Percentiles rank a stretch among this genome's conserved stretches.
phyloP scores from a whole-genome alignment of 2,888 invertebrate genomes.

The Dicyrtomina minuta region DNA sequence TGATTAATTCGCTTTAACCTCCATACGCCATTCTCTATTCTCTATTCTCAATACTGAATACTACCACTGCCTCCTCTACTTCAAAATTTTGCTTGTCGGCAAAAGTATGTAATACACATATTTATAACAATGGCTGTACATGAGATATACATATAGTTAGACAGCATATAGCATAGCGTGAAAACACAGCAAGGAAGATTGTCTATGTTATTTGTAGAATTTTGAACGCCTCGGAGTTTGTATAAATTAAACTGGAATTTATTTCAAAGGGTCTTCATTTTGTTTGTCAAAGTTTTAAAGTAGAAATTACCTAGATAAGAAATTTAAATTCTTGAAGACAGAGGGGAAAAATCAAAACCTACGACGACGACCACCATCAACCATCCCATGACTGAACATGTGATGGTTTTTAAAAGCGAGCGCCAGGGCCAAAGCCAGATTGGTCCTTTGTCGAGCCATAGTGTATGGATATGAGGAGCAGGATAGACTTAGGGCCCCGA shows the following conservation, averaged over 20 bases:
- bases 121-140: no score
- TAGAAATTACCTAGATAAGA: not conserved
- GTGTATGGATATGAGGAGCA: no score
- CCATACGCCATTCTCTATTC: not conserved
- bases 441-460: no score
- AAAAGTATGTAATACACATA: no score
- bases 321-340: constrained; percentile 8
- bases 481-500: no score
- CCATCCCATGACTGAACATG: no score
- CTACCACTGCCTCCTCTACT: not conserved
- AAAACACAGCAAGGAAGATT: constrained; percentile 4
- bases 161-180: no score
- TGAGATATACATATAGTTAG: not conserved
- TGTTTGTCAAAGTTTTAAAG: not conserved
- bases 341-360: constrained; percentile 14
- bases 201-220: no score
- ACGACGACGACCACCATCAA: not conserved
- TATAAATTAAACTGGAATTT: no score
- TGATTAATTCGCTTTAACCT: constrained; percentile 3
- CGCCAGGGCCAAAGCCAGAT: not conserved
- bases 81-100: no score
- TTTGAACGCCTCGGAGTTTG: no score
- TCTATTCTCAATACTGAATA: not conserved
- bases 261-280: not conserved
- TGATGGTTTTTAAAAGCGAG: not conserved